Conservation (phyloP, 2,797 vertebrate species). For the Phataginus tricuspis region DNA sequence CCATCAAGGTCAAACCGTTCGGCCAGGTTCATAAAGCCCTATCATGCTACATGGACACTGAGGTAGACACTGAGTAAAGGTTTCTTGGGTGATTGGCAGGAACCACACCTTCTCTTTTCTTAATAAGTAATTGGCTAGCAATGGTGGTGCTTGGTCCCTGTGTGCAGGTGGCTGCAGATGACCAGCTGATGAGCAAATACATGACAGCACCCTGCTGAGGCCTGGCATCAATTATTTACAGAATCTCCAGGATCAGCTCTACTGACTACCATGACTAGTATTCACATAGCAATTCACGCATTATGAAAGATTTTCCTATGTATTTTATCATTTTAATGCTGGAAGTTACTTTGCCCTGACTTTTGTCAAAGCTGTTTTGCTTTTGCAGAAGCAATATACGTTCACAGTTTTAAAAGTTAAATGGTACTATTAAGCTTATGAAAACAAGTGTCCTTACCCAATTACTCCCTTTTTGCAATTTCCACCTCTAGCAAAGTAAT, state of each 20-base stretch:
- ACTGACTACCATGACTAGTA: background rate
- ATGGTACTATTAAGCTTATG: conserved; percentile 13
- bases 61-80: too few species aligned
- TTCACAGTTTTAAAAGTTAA: conserved; percentile 13
- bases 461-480: background rate
- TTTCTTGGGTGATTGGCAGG: background rate
- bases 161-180: background rate
- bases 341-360: background rate
- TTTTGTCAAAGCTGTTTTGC: conserved; percentile 1
- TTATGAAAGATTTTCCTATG: background rate
- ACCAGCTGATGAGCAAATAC: background rate
- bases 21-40: background rate
- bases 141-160: background rate
- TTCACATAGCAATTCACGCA: background rate
- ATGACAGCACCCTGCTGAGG: background rate
- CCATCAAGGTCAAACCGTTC: background rate
- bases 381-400: conserved; percentile 27
- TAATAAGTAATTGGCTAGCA: background rate
- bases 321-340: background rate
- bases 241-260: background rate
- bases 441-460: background rate
- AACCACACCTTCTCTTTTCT: background rate
- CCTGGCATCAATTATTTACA: background rate
- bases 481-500: conserved; percentile 15
- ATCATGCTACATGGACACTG: rapidly evolving